Percentiles rank a stretch among this genome's conserved stretches.
Evolutionary conservation across 2,113 vertebrate species (phyloP).

Genomic region (Grus americana): DNA sequence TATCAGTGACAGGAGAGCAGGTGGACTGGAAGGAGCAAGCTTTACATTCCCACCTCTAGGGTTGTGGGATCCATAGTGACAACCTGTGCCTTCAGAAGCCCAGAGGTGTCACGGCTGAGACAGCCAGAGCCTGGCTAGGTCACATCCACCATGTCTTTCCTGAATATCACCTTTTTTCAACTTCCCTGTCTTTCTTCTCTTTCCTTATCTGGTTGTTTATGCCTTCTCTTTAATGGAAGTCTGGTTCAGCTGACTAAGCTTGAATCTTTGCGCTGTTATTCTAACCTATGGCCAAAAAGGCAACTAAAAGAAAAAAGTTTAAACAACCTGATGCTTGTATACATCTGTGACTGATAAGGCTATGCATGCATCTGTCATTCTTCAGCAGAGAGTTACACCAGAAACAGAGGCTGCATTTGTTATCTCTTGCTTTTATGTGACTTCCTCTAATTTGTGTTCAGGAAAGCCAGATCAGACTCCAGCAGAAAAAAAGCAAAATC

Average conservation of each 20-base stretch:
- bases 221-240: background rate
- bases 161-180: background rate
- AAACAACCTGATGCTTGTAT: background rate
- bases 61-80: background rate
- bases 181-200: background rate
- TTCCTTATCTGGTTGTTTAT: background rate
- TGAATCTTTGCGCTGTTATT: conserved; percentile 23
- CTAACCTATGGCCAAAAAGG: background rate
- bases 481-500: background rate
- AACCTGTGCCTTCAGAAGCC: background rate
- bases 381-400: background rate
- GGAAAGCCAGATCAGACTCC: background rate
- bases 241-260: background rate
- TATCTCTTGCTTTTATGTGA: background rate
- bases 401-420: background rate
- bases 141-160: background rate
- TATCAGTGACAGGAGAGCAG: background rate
- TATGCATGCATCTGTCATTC: background rate
- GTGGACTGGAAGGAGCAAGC: background rate
- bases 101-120: background rate
- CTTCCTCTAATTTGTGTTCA: background rate
- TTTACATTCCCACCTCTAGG: background rate
- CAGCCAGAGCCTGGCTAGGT: background rate
- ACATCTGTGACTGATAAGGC: background rate
- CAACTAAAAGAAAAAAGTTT: background rate